phyloP scores from a whole-genome alignment of 2,888 invertebrate species.

The Glyphotaelius pellucidus region DNA sequence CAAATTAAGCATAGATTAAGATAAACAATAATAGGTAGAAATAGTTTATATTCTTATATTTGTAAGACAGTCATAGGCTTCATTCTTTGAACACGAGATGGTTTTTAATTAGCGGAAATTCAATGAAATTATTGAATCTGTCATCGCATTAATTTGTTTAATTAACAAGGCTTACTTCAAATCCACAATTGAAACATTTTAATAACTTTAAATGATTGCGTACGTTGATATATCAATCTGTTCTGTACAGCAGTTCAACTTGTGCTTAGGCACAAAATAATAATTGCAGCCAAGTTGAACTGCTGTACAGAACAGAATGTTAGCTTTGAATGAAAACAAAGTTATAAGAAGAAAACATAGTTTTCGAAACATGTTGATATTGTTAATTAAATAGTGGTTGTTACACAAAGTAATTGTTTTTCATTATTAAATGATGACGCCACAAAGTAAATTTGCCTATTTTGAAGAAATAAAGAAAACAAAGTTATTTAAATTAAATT shows the following conservation, averaged over 20 bases:
- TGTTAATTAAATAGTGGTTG: too few relatives aligned
- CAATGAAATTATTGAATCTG: neutral
- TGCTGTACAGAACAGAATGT: too few relatives aligned
- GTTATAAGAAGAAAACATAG: too few relatives aligned
- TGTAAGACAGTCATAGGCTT: neutral
- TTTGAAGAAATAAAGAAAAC: too few relatives aligned
- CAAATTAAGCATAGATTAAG: neutral
- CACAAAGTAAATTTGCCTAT: too few relatives aligned
- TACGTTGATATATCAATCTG: neutral
- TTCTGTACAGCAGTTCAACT: neutral
- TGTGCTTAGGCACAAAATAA: too few relatives aligned
- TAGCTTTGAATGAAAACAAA: too few relatives aligned
- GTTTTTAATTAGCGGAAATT: neutral
- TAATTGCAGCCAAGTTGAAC: too few relatives aligned
- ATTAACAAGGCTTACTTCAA: neutral
- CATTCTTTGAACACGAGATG: neutral
- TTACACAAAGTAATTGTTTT: too few relatives aligned
- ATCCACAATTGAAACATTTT: neutral
- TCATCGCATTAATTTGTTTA: neutral
- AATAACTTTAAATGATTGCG: neutral
- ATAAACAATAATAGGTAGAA: neutral
- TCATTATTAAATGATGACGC: too few relatives aligned
- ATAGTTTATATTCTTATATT: neutral
- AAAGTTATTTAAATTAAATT: too few relatives aligned
- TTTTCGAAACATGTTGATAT: too few relatives aligned